A percentile compares a stretch with the other conserved stretches of the same genome.
Conservation (phyloP, 2,113 vertebrate species). For the Bambusicola thoracicus region DNA sequence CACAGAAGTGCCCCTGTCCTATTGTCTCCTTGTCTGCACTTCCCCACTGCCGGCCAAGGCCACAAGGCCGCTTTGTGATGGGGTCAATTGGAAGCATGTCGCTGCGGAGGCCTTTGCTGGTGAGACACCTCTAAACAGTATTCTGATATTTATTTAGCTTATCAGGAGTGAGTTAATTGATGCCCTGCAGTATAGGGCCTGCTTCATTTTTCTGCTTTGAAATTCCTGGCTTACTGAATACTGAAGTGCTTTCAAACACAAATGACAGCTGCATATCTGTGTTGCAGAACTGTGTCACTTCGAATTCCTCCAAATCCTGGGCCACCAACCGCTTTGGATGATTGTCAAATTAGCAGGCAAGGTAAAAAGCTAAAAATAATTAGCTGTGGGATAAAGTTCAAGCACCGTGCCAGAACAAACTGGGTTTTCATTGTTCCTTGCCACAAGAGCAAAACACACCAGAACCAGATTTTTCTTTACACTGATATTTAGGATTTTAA, state of each 20-base stretch:
- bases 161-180: neutral
- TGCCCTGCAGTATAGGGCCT: neutral
- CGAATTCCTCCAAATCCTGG: neutral
- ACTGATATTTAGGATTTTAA: neutral
- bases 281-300: neutral
- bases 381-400: neutral
- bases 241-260: neutral
- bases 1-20: neutral
- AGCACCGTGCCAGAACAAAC: fast-evolving
- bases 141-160: neutral
- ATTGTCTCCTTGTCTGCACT: neutral
- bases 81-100: neutral
- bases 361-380: conserved; percentile 2
- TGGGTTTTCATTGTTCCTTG: neutral
- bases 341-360: neutral
- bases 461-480: neutral
- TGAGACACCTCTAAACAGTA: neutral
- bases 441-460: neutral
- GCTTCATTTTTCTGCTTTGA: neutral
- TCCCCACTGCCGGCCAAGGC: neutral
- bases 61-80: neutral
- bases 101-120: neutral
- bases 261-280: neutral
- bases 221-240: neutral
- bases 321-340: neutral